Evolutionary conservation across 37 sponge, comb jelly and placozoan species (phyloP).

Genomic region (Petrosia ficiformis): DNA sequence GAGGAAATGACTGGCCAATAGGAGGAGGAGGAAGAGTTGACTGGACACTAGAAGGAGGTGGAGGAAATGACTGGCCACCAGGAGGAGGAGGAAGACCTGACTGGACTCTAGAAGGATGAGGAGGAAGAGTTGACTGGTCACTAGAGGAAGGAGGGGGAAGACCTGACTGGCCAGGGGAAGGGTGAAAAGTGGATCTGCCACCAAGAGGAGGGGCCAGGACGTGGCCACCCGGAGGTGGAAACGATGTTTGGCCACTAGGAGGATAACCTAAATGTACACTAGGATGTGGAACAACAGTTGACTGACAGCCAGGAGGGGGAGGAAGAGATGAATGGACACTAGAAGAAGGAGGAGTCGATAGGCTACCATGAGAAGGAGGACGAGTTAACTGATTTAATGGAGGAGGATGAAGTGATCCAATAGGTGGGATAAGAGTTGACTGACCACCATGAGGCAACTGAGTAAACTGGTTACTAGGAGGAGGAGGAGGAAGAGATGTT

Average conservation of each 20-base stretch:
- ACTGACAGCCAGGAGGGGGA: not conserved
- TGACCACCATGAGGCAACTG: no score
- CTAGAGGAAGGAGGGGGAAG: no score
- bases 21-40: constrained; percentile 13
- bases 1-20: not conserved
- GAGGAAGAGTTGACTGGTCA: not conserved
- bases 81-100: no score
- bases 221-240: not conserved
- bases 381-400: not conserved
- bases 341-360: not conserved
- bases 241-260: not conserved
- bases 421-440: no score
- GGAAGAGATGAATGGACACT: not conserved
- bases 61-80: not conserved
- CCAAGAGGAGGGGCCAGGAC: not conserved
- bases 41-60: not conserved
- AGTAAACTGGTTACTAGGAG: no score
- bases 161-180: no score
- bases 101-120: not conserved
- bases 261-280: not conserved
- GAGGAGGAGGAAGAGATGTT: not conserved
- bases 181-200: no score
- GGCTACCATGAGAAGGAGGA: not conserved
- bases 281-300: not conserved
- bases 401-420: not conserved